phyloP scores from a whole-genome alignment of 1,140 invertebrate species.

The Cydia amplana region DNA sequence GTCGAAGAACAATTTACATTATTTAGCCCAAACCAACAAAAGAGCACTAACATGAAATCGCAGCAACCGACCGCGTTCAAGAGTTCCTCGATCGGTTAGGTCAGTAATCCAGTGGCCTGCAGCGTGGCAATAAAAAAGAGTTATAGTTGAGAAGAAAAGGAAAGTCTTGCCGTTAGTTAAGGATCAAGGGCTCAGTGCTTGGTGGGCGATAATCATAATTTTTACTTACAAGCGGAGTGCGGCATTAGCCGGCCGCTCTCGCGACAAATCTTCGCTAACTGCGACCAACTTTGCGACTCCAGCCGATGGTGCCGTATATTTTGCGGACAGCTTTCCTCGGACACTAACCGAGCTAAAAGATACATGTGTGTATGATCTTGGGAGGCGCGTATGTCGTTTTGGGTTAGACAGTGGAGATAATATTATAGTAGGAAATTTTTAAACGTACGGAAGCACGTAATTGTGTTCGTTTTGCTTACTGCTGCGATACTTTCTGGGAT shows the following conservation, averaged over 20 bases:
- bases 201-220: slow-evolving; percentile 78
- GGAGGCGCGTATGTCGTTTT: slow-evolving; percentile 9
- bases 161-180: slow-evolving; percentile 75
- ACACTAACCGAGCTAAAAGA: slow-evolving; percentile 18
- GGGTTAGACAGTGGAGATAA: background rate
- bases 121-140: slow-evolving; percentile 77
- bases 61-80: slow-evolving; percentile 37
- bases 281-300: slow-evolving; percentile 72
- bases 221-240: slow-evolving; percentile 76
- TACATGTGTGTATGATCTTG: slow-evolving; percentile 12
- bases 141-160: slow-evolving; percentile 77
- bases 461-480: slow-evolving; percentile 12
- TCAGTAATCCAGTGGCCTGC: slow-evolving; percentile 71
- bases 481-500: background rate
- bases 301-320: slow-evolving; percentile 50
- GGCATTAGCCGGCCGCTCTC: slow-evolving; percentile 64
- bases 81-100: slow-evolving; percentile 64
- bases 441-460: slow-evolving; percentile 6
- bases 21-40: background rate
- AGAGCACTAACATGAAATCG: slow-evolving; percentile 7
- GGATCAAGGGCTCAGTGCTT: slow-evolving; percentile 75
- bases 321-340: slow-evolving; percentile 37
- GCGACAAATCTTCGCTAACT: slow-evolving; percentile 76
- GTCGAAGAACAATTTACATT: background rate
- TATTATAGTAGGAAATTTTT: background rate